Conservation (phyloP, 2,888 invertebrate species). For the Adineta ricciae region DNA sequence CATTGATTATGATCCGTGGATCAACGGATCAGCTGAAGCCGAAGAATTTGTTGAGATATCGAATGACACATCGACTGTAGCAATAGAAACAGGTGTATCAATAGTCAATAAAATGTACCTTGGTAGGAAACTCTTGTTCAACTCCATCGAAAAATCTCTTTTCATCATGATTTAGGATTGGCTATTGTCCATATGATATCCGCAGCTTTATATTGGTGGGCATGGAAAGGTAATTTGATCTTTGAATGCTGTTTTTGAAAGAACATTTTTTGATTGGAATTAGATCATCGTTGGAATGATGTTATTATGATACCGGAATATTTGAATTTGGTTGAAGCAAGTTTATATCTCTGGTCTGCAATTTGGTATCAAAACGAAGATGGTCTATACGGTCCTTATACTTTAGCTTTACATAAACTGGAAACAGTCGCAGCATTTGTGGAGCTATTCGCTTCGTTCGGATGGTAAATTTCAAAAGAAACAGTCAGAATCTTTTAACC, state of each 20-base stretch:
- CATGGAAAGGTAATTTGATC: constrained; percentile 7
- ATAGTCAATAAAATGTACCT: neutral
- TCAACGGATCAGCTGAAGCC: neutral
- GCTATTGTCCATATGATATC: neutral
- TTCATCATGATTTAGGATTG: neutral
- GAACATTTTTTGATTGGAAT: neutral
- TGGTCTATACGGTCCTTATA: neutral
- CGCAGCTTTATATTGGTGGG: neutral
- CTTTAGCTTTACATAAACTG: neutral
- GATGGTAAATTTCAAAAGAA: neutral
- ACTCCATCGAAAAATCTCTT: no score
- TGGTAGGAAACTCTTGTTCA: neutral
- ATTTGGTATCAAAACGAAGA: neutral
- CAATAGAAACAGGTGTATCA: neutral
- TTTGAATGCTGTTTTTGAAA: neutral
- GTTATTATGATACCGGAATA: constrained; percentile 11
- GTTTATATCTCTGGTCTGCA: neutral
- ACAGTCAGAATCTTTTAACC: neutral
- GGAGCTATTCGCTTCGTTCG: neutral
- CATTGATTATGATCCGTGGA: neutral
- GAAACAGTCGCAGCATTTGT: constrained; percentile 18
- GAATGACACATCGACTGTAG: neutral
- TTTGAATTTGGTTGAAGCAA: neutral
- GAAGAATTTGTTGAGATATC: neutral
- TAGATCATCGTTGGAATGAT: constrained; percentile 3